These are phyloP conservation scores for Athene cunicularia DNA, from an alignment of 2,113 vertebrate species.

Conservation along the genomic window DNA sequence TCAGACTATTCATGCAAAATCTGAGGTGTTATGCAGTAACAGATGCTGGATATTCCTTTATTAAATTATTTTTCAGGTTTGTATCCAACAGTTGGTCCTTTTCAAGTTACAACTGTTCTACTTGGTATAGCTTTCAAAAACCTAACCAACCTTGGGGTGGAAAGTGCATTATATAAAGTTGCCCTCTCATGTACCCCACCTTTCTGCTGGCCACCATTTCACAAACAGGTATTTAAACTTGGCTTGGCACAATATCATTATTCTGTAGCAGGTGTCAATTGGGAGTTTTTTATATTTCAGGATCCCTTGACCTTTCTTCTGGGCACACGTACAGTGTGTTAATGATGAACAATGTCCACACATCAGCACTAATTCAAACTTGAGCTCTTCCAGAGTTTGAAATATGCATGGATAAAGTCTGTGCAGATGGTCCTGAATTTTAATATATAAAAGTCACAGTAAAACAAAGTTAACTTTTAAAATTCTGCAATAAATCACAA, in stretches of 20 bases:
- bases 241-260: constrained; percentile 8
- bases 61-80: background rate
- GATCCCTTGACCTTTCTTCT: constrained; percentile 70
- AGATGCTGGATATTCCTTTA: background rate
- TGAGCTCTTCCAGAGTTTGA: constrained; percentile 70
- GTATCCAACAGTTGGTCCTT: background rate
- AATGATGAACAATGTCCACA: constrained; percentile 75
- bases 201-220: background rate
- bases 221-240: background rate
- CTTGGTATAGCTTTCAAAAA: background rate
- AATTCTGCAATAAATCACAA: constrained; percentile 71
- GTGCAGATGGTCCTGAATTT: constrained; percentile 70
- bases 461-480: constrained; percentile 74
- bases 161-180: background rate
- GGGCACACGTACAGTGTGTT: constrained; percentile 60
- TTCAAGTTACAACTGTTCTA: background rate
- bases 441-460: constrained; percentile 67
- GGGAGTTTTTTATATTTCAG: constrained; percentile 50
- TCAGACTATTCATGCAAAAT: background rate
- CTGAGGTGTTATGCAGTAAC: background rate
- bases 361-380: constrained; percentile 75
- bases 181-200: background rate
- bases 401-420: constrained; percentile 70
- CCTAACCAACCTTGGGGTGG: background rate
- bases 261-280: constrained; percentile 39